These are phyloP conservation scores for Dusona sp. DNA, from an alignment of 2,888 invertebrate species.

Conservation along the genomic window DNA sequence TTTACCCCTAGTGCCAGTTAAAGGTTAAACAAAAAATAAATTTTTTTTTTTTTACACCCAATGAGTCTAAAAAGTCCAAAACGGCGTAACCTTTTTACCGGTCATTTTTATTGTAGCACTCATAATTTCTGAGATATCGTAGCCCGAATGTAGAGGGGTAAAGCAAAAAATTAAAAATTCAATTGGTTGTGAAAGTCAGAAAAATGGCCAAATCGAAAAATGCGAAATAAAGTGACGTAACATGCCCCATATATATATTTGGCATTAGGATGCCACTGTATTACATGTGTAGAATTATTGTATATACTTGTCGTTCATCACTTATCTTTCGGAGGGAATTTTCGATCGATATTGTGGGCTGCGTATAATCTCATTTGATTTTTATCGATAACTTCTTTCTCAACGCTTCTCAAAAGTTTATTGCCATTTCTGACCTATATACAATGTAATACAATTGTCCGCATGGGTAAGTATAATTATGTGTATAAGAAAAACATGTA, in stretches of 20 bases:
- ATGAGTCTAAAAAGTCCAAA: no score
- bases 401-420: not conserved
- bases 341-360: conserved; percentile 35
- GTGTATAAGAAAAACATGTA: not conserved
- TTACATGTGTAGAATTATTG: not conserved
- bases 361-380: conserved; percentile 25
- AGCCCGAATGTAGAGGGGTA: no score
- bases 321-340: not conserved
- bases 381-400: conserved; percentile 22
- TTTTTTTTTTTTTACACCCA: no score
- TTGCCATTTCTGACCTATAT: conserved; percentile 44
- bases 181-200: no score
- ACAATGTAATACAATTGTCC: conserved; percentile 35
- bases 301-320: conserved; percentile 28
- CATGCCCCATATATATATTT: not conserved
- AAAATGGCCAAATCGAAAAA: no score
- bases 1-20: no score
- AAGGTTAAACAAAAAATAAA: no score
- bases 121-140: no score
- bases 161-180: no score
- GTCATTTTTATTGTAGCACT: no score
- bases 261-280: conserved; percentile 32
- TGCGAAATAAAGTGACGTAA: no score
- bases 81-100: no score
- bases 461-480: not conserved